Base-by-base conservation (phyloP, 2,888 invertebrate species). In the Cheilosia grossa region DNA sequence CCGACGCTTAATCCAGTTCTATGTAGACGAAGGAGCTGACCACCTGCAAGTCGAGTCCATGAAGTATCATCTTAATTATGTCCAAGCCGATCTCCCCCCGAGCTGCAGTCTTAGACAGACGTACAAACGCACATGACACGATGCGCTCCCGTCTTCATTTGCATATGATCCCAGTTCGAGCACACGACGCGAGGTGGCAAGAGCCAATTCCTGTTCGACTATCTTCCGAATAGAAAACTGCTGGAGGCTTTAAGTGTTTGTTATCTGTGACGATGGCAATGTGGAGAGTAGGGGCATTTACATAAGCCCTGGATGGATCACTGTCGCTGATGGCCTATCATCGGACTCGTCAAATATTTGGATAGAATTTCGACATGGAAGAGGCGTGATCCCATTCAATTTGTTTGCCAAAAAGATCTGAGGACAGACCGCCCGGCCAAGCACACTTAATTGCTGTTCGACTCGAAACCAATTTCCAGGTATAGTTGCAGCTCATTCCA, bases 321-420 rank as follows among this genome's bases (percentile, higher is more conserved):
- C 49, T 37, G 19, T 13, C n/a, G 13, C 10, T 6, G 27, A 27
- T 13, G 37, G 37, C 58, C 51, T 40, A 17, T 51, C 27, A 21
- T 27, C 27, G 56, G 42, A 58, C 51, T 58, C 42, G 56, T 69
- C 54, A 61, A 85, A 80, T 61, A 80, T 75, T 85, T 75, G 75
- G 59, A 63, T 27, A 49, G 64, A 73, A 24, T n/a, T 58, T 53
- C 42, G 81, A 85, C 85, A 85, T 58, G 61, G 30, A 77, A 81
- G 67, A 81, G 85, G 81, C 85, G 85, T 85, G 81, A 77, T 81
- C 67, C 66, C 64, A 27, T 72, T 70, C 67, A 85, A 81, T 85
- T 81, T 85, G 85, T 85, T 85, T 72, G 80, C 81, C 72, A 72
- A 85, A 85, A 81, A 85, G 64, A 81, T 85, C 81, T 81, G 63